Conservation (phyloP, 1,140 invertebrate species). For the Penaeus indicus region DNA sequence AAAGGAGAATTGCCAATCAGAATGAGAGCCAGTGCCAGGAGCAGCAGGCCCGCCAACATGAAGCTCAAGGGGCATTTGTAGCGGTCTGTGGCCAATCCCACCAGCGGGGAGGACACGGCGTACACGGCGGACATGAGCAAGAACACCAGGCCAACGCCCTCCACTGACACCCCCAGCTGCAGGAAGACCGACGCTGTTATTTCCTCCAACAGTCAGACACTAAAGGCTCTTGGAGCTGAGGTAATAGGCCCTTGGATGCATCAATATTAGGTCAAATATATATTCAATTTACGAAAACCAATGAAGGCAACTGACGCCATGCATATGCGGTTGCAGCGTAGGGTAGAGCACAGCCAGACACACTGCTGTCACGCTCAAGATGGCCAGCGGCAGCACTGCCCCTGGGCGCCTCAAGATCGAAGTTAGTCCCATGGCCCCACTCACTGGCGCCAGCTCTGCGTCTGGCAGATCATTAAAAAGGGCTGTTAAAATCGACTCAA, state of each 20-base stretch:
- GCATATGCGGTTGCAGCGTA: conserved; percentile 51
- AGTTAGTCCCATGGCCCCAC: background rate
- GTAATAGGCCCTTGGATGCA: background rate
- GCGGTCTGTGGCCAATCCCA: conserved; percentile 44
- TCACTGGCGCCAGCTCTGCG: background rate
- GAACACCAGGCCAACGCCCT: conserved; percentile 47
- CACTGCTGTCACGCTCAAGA: conserved; percentile 19
- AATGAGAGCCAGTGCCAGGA: conserved; percentile 25
- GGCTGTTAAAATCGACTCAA: no score
- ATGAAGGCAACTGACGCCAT: conserved; percentile 9
- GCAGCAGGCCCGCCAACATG: conserved; percentile 39
- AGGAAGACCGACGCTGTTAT: no score
- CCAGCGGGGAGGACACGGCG: conserved; percentile 33
- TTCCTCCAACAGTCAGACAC: background rate
- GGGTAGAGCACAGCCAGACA: conserved; percentile 41
- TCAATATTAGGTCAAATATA: background rate
- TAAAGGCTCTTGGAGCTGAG: background rate
- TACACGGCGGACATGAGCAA: conserved; percentile 40
- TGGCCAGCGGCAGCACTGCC: conserved; percentile 22
- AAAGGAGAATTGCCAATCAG: conserved; percentile 53
- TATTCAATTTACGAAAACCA: background rate
- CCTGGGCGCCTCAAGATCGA: background rate
- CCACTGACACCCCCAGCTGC: conserved; percentile 44
- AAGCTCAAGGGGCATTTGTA: conserved; percentile 4
- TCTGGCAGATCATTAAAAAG: background rate